Conservation (phyloP, 2,797 vertebrate genomes). For the Anomalospiza imberbis region DNA sequence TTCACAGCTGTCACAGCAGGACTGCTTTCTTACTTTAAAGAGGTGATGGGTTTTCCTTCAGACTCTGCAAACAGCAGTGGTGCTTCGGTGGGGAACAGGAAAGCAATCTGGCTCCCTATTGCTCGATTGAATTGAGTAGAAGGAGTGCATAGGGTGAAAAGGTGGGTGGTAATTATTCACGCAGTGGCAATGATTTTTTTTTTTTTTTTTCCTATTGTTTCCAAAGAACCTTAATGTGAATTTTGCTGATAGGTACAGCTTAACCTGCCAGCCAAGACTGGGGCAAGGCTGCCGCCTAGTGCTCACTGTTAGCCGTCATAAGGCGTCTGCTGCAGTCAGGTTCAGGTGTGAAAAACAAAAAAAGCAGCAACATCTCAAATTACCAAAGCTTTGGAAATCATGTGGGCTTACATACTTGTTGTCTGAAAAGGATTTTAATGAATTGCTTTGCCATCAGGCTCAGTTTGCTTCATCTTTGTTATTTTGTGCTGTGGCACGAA, state of each 20-base stretch:
- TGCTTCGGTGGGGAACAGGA: not conserved
- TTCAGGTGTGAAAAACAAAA: not conserved
- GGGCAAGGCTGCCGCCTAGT: slow-evolving; percentile 26
- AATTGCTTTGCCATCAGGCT: not conserved
- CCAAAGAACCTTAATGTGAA: not conserved
- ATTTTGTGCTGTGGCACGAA: not conserved
- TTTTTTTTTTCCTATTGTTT: not conserved
- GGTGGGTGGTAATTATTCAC: not conserved
- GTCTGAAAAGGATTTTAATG: not conserved
- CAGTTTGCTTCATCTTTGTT: not conserved
- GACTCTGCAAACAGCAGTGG: not conserved
- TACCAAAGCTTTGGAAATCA: not conserved
- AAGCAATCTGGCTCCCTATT: not conserved
- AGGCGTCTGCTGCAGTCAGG: not conserved
- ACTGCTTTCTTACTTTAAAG: not conserved
- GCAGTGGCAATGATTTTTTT: not conserved
- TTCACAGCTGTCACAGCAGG: not conserved
- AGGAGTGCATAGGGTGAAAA: not conserved
- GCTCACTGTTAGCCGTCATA: not conserved
- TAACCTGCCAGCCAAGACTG: not conserved
- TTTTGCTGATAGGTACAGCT: not conserved
- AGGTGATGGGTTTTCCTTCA: not conserved
- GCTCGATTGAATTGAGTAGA: not conserved
- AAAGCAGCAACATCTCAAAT: not conserved
- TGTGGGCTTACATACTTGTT: not conserved